A percentile compares a stretch with the other conserved stretches of the same genome.
phyloP scores from a whole-genome alignment of 2,797 vertebrate genomes.

The Coilia nasus region DNA sequence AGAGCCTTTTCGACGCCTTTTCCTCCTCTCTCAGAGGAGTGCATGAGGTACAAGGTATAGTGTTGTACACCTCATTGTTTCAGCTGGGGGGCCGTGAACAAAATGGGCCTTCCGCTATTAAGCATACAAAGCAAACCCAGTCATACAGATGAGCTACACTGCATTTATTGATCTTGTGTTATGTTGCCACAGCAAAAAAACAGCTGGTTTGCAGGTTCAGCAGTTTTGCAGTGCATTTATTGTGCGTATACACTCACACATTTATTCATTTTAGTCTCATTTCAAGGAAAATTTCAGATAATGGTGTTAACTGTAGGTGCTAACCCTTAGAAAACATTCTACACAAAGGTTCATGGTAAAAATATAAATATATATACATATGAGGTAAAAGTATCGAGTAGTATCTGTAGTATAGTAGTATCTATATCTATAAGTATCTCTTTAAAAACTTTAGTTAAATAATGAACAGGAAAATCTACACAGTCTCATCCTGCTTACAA shows the following conservation, averaged over 20 bases:
- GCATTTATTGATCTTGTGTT: background rate
- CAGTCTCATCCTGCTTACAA: background rate
- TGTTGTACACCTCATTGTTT: background rate
- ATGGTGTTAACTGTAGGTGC: background rate
- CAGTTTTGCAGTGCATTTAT: slow-evolving; percentile 26
- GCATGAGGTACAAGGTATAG: background rate
- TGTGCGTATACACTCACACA: background rate
- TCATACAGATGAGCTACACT: background rate
- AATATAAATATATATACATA: background rate
- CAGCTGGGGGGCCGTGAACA: background rate
- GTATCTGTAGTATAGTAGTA: too few relatives aligned
- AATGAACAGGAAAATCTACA: background rate
- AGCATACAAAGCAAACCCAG: background rate
- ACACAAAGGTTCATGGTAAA: background rate
- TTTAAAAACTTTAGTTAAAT: background rate
- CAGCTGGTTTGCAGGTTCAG: slow-evolving; percentile 42
- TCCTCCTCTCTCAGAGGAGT: background rate
- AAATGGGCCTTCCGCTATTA: background rate
- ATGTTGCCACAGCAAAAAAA: background rate
- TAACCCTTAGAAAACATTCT: background rate
- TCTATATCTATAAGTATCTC: too few relatives aligned
- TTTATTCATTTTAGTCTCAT: too few relatives aligned
- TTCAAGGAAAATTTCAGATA: too few relatives aligned
- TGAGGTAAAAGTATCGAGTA: too few relatives aligned
- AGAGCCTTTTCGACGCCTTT: background rate